A percentile compares a stretch with the other conserved stretches of the same genome.
Conservation (phyloP, 2,888 invertebrate genomes). For the Drosophila barbarae region DNA sequence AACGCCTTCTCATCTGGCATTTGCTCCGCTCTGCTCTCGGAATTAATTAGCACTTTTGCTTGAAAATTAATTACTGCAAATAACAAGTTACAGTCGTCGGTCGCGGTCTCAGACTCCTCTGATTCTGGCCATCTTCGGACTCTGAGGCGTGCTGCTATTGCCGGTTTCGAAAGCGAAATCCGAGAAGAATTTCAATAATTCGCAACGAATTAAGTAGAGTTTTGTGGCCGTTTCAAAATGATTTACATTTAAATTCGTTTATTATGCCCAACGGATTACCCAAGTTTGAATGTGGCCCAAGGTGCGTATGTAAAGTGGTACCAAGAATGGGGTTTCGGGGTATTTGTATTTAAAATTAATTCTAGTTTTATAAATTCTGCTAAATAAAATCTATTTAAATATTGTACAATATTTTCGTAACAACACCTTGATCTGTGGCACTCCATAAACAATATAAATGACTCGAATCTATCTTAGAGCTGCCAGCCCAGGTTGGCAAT, state of each 20-base stretch:
- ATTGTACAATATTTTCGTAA: no score
- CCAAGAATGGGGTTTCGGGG: constrained; percentile 16
- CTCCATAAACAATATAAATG: constrained; percentile 12
- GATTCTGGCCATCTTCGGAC: constrained; percentile 30
- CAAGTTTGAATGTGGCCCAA: constrained; percentile 30
- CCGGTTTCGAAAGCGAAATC: constrained; percentile 61
- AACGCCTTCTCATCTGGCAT: constrained; percentile 60
- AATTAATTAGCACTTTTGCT: constrained; percentile 71
- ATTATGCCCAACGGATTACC: constrained; percentile 41
- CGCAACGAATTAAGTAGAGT: constrained; percentile 18
- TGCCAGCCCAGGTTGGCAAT: constrained; percentile 23
- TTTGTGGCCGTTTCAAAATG: constrained; percentile 31
- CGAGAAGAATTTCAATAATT: constrained; percentile 49
- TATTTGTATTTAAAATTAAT: accelerated
- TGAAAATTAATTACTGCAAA: constrained; percentile 70
- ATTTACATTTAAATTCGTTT: constrained; percentile 62
- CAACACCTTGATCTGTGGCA: not conserved
- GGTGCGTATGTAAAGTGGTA: constrained; percentile 9
- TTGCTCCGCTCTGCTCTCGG: constrained; percentile 48
- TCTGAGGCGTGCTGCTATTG: constrained; percentile 29
- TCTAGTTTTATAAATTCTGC: not conserved
- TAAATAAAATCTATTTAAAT: not conserved
- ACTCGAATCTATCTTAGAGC: constrained; percentile 10
- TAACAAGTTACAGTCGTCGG: constrained; percentile 70
- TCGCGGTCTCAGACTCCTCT: constrained; percentile 30